Base-by-base conservation (phyloP, 2,113 vertebrate species). In the Tympanuchus pallidicinctus region DNA sequence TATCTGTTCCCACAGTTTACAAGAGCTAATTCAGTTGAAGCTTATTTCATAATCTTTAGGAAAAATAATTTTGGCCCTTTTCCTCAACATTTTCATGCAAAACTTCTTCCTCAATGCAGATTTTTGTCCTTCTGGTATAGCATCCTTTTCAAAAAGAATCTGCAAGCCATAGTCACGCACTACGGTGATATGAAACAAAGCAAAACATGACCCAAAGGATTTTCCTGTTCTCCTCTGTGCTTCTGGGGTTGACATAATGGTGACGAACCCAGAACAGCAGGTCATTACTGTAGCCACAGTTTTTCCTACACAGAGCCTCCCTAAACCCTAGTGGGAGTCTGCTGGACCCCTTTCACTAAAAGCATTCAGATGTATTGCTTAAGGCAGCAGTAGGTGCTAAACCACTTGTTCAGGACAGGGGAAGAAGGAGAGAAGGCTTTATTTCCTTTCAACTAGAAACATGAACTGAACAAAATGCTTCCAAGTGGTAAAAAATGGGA, bases 261-360 rank as follows among this genome's bases (percentile, higher is more conserved):
- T 73, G 66, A 19, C 38, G 67, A 96, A 38, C 19, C 56, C 34
- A 74, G 88, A 74, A 64, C 47, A 56, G 47, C 57, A 64, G 79
- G 18, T 59, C 43, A 32, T 10, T 77, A 22, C 69, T 71, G 10
- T 10, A 67, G 57, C 21, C 38, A 34, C 47, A 42, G 25, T 6
- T 77, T 36, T 43, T 83, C 65, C 38, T 38, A 27, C 15, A 30
- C 4, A 27, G 20, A 54, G 3, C 6, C 24, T 27, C 2, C 8
- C 7, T 40, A 6, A 11, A 50, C 24, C 65, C 27, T 65, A 24
- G 18, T 7, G 8, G 43, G 40, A 65, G 36, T 69, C 79, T 24
- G 8, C 1, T 1, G 63, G 30, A 5, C 7, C 6, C 4, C 5
- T 5, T 64, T 13, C 18, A 3, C 24, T 20, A 22, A 56, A 9